Conservation (phyloP, 2,113 vertebrate genomes). For the Mormyrus iriodes region DNA sequence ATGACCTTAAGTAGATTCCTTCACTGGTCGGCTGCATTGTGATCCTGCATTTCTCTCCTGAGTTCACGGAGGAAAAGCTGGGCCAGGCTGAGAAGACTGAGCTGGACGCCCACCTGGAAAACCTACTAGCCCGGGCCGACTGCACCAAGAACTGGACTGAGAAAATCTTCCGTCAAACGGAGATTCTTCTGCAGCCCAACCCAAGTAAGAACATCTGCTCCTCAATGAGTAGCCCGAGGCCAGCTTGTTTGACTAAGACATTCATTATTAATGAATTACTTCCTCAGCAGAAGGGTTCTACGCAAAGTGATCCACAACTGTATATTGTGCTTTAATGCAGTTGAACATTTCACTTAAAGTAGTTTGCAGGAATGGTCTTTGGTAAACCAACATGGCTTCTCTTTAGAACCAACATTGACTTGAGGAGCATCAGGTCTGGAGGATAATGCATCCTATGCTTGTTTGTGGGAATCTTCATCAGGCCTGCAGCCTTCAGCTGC, state of each 20-base stretch:
- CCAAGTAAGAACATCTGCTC: constrained; percentile 68
- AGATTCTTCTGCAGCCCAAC: constrained; percentile 88
- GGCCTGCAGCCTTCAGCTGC: neutral
- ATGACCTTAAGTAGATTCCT: neutral
- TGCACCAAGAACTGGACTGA: constrained; percentile 92
- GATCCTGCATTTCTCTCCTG: neutral
- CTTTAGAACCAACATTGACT: neutral
- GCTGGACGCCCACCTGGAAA: constrained; percentile 82
- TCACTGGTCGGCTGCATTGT: neutral
- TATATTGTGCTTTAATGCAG: neutral
- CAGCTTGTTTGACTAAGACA: neutral
- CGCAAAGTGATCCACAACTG: neutral
- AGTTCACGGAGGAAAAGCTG: constrained; percentile 95
- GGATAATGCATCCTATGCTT: neutral
- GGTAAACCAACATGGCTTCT: neutral
- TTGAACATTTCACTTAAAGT: neutral
- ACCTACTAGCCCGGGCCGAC: constrained; percentile 81
- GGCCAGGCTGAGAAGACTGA: constrained; percentile 90
- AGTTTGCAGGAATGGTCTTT: neutral
- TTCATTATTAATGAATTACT: neutral
- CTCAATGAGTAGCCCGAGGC: neutral
- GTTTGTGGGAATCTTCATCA: neutral
- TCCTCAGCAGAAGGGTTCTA: neutral
- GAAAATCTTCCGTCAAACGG: constrained; percentile 90
- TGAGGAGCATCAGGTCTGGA: neutral